Percentiles rank a stretch among this genome's conserved stretches.
Conservation (phyloP, 2,797 vertebrate species). For the Mionectes olivaceus region DNA sequence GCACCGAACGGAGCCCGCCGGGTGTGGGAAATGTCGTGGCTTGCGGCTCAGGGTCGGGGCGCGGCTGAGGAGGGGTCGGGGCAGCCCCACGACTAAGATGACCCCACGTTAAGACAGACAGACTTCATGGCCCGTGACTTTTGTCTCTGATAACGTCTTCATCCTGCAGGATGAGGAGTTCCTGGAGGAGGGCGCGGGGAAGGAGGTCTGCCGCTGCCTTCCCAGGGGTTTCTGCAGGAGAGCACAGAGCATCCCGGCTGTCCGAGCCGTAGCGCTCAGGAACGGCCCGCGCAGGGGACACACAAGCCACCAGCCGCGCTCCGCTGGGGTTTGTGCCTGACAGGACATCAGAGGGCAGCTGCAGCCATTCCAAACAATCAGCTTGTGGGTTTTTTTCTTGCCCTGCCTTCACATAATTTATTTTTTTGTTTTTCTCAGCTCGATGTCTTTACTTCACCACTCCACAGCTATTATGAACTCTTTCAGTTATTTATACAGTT, state of each 20-base stretch:
- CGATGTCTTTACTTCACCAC: not conserved
- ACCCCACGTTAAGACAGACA: not conserved
- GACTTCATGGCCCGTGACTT: not conserved
- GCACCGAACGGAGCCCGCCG: rapidly evolving
- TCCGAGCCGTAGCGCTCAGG: not conserved
- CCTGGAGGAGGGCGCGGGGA: not conserved
- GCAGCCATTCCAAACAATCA: not conserved
- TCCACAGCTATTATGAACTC: not conserved
- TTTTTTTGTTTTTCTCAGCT: not conserved
- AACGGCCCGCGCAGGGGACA: not conserved
- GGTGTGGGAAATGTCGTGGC: not conserved
- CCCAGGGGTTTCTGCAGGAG: not conserved
- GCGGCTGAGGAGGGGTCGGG: rapidly evolving
- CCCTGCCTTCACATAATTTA: not conserved
- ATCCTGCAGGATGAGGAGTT: not conserved
- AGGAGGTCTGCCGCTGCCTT: not conserved
- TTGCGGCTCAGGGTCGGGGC: too few species aligned
- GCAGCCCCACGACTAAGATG: not conserved
- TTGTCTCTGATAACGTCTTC: not conserved
- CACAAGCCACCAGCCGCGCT: not conserved
- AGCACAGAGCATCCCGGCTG: not conserved
- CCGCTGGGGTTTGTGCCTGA: not conserved
- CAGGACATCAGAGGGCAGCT: not conserved
- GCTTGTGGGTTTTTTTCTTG: not conserved
- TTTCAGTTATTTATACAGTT: not conserved